Conservation (phyloP, 1,140 invertebrate species). For the Aphis gossypii region DNA sequence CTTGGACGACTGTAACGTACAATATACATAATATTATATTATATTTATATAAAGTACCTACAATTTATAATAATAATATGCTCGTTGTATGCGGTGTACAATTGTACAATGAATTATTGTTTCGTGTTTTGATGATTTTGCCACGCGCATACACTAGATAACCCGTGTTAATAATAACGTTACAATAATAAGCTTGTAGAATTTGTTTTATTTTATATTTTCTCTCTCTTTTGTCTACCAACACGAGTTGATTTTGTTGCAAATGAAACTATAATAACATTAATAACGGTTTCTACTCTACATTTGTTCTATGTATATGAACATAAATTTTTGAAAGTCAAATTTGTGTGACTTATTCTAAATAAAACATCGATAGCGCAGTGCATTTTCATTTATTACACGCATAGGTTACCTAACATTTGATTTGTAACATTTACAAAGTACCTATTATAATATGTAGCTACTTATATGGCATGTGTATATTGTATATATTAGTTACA, state of each 20-base stretch:
- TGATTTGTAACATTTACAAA: neutral
- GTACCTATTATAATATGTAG: no score
- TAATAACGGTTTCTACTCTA: no score
- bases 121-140: neutral
- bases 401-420: neutral
- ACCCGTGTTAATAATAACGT: no score
- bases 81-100: no score
- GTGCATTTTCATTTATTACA: neutral
- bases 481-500: no score
- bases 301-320: no score
- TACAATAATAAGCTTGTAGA: no score
- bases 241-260: neutral
- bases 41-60: neutral
- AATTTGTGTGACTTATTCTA: no score
- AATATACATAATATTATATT: neutral
- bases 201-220: neutral
- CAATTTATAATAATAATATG: no score
- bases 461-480: no score
- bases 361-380: neutral
- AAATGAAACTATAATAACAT: no score
- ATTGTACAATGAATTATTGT: neutral
- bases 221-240: neutral
- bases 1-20: neutral
- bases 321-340: no score
- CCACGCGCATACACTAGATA: neutral